Conservation (phyloP, 2,888 invertebrate species). For the Panopea generosa region DNA sequence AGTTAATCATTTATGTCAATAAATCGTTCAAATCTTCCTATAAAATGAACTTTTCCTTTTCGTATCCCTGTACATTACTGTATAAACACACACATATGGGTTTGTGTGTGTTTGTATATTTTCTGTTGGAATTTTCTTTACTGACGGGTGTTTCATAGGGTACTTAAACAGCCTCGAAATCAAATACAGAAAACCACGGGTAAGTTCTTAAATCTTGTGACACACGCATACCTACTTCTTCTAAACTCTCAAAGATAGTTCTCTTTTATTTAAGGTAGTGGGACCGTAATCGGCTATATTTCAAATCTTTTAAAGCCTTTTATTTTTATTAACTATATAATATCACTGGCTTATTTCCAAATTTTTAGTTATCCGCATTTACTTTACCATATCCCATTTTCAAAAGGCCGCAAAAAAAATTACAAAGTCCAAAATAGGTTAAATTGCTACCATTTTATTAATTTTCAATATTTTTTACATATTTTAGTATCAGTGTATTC, state of each 20-base stretch:
- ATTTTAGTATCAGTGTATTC: no score
- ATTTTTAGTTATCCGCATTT: no score
- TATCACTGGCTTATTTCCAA: no score
- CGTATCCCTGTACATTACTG: neutral
- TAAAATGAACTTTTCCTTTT: neutral
- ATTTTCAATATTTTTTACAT: no score
- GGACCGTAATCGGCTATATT: no score
- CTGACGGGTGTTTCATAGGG: neutral
- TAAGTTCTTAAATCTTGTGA: neutral
- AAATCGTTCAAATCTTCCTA: neutral
- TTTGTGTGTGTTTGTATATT: neutral
- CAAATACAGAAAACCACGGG: slow-evolving; percentile 5
- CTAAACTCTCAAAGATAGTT: neutral
- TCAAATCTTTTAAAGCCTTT: no score
- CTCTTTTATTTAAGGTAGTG: neutral
- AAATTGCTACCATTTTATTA: no score
- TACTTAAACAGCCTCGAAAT: neutral
- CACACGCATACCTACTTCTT: neutral
- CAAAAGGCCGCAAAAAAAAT: no score
- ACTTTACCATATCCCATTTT: no score
- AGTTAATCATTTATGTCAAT: neutral
- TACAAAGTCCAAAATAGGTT: no score
- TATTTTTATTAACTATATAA: no score
- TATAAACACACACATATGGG: neutral
- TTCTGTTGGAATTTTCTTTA: neutral